These are phyloP conservation scores for Pseudopleuronectes americanus DNA, from an alignment of 2,797 vertebrate genomes.

Conservation along the genomic window DNA sequence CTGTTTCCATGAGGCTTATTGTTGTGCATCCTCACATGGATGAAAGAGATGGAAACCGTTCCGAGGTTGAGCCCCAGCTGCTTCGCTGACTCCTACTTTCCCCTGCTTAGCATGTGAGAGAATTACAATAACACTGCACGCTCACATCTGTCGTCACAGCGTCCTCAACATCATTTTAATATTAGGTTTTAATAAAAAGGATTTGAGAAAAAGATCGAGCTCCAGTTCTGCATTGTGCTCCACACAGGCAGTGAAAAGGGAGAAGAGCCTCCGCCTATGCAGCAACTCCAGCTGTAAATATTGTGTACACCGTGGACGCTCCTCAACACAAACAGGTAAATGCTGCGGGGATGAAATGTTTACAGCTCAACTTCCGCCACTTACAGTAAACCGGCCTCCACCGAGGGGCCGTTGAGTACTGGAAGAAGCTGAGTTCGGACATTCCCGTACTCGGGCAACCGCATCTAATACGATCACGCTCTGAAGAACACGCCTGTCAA, in stretches of 20 bases:
- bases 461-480: slow-evolving; percentile 73
- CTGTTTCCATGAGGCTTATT: slow-evolving; percentile 66
- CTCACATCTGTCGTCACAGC: slow-evolving; percentile 18
- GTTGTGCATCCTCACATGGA: slow-evolving; percentile 61
- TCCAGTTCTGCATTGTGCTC: slow-evolving; percentile 16
- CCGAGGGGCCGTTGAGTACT: slow-evolving; percentile 65
- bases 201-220: slow-evolving; percentile 29
- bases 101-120: slow-evolving; percentile 37
- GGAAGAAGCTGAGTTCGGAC: slow-evolving; percentile 74
- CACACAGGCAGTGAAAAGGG: background rate
- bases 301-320: slow-evolving; percentile 37
- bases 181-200: slow-evolving; percentile 36
- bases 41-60: slow-evolving; percentile 68
- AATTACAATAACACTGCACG: slow-evolving; percentile 29
- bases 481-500: slow-evolving; percentile 69
- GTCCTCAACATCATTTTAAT: slow-evolving; percentile 30
- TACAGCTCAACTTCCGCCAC: slow-evolving; percentile 79
- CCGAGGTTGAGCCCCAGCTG: slow-evolving; percentile 27
- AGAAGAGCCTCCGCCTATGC: slow-evolving; percentile 18
- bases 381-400: slow-evolving; percentile 66
- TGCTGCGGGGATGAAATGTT: slow-evolving; percentile 77
- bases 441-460: slow-evolving; percentile 83
- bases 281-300: slow-evolving; percentile 41
- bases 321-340: slow-evolving; percentile 74
- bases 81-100: slow-evolving; percentile 42